Evolutionary conservation across 2,113 vertebrate genomes (phyloP).

Genomic region (Neolamprologus falcicula): DNA sequence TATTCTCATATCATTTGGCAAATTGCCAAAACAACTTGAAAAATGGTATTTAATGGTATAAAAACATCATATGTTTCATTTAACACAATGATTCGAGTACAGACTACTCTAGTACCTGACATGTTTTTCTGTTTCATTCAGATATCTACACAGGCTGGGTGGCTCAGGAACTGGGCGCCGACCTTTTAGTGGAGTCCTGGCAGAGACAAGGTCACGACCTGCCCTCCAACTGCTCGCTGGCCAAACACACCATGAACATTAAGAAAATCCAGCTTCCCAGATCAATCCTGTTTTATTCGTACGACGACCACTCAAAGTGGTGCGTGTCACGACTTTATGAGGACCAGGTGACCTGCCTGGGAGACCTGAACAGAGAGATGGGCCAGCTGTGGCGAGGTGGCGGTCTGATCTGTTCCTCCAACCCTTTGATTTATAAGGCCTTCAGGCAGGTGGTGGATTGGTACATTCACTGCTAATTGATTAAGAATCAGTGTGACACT

Average conservation of each 20-base stretch:
- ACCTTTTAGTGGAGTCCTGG: constrained; percentile 87
- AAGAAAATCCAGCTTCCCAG: constrained; percentile 59
- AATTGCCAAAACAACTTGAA: not conserved
- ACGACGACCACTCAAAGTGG: constrained; percentile 90
- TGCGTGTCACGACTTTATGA: constrained; percentile 69
- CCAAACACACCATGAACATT: constrained; percentile 82
- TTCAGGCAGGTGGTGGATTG: constrained; percentile 71
- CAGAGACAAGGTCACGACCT: constrained; percentile 69
- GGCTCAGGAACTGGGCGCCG: constrained; percentile 76
- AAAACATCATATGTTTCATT: not conserved
- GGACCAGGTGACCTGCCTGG: constrained; percentile 81
- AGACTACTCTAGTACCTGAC: not conserved
- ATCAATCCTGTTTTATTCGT: constrained; percentile 69
- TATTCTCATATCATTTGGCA: not conserved
- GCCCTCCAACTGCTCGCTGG: constrained; percentile 88
- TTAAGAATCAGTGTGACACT: not conserved
- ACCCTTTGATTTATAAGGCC: constrained; percentile 74
- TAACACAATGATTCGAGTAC: not conserved
- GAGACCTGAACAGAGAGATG: constrained; percentile 82
- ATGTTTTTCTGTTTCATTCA: constrained; percentile 27
- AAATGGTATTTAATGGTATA: not conserved
- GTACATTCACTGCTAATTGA: constrained; percentile 71
- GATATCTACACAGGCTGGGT: constrained; percentile 89
- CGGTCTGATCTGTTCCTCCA: constrained; percentile 81
- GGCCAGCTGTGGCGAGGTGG: constrained; percentile 80